A percentile compares a stretch with the other conserved stretches of the same genome.
These are phyloP conservation scores for Drosophila cyrtoloma DNA, from an alignment of 2,888 invertebrate species.

Conservation along the genomic window DNA sequence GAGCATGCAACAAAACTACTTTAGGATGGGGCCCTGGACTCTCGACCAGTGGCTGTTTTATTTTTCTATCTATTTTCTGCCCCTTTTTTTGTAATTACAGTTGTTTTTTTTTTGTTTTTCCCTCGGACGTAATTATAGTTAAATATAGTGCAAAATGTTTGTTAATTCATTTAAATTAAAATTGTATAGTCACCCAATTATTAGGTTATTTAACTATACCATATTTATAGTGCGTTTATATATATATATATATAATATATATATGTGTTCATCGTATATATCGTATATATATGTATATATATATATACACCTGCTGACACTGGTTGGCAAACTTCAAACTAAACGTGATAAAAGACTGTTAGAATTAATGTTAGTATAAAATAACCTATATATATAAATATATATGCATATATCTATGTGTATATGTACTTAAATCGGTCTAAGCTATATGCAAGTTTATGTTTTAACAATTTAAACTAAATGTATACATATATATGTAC, in stretches of 20 bases:
- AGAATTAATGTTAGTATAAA: constrained; percentile 55
- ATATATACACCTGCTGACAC: constrained; percentile 8
- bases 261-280: background rate
- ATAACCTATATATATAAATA: constrained; percentile 4
- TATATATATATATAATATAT: constrained; percentile 8
- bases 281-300: background rate
- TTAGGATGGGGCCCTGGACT: constrained; percentile 48
- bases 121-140: constrained; percentile 26
- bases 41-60: constrained; percentile 40
- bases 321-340: constrained; percentile 52
- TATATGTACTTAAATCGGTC: constrained; percentile 44
- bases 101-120: background rate
- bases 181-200: constrained; percentile 50
- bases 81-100: background rate
- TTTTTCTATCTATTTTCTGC: constrained; percentile 3
- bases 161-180: constrained; percentile 45
- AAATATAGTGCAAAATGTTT: constrained; percentile 53
- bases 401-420: constrained; percentile 27
- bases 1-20: constrained; percentile 64
- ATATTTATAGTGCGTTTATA: constrained; percentile 2
- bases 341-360: constrained; percentile 83
- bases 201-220: constrained; percentile 25
- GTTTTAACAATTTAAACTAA: constrained; percentile 28
- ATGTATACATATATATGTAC: constrained; percentile 2
- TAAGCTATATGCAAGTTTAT: constrained; percentile 44